Evolutionary conservation across 2,888 invertebrate genomes (phyloP).

Genomic region (Rhingia campestris): DNA sequence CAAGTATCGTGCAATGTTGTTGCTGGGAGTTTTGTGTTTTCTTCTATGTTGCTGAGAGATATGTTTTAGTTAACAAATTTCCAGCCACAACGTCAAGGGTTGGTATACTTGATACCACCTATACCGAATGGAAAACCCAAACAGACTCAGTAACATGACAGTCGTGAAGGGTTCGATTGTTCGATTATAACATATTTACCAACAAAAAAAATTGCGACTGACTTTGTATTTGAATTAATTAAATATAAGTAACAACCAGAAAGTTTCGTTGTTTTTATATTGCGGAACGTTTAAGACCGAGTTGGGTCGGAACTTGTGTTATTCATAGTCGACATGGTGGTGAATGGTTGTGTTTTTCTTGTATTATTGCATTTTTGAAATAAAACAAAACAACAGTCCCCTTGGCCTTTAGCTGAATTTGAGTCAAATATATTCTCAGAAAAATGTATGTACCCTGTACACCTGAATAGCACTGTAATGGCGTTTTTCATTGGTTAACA

Average conservation of each 20-base stretch:
- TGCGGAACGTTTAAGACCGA: no score
- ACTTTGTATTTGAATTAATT: slow-evolving; percentile 62
- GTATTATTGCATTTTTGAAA: no score
- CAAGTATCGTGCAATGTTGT: slow-evolving; percentile 69
- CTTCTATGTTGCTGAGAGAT: slow-evolving; percentile 6
- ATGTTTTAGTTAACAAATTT: slow-evolving; percentile 65
- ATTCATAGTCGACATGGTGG: no score
- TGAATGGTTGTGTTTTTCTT: no score
- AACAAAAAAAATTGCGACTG: slow-evolving; percentile 8
- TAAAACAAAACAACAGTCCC: no score
- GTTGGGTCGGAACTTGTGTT: no score
- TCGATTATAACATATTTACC: slow-evolving; percentile 68
- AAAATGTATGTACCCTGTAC: no score
- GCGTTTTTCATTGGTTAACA: no score
- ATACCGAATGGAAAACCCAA: not conserved
- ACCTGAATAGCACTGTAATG: no score
- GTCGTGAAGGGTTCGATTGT: slow-evolving; percentile 74
- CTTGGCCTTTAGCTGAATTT: no score
- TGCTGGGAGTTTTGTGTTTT: slow-evolving; percentile 47
- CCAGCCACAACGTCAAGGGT: slow-evolving; percentile 61
- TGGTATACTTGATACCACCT: slow-evolving; percentile 36
- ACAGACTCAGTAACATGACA: slow-evolving; percentile 57
- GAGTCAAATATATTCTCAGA: no score
- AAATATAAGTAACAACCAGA: slow-evolving; percentile 43
- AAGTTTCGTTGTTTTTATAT: no score